Base-by-base conservation (phyloP, 1,140 invertebrate species). In the Conopomorpha cramerella region DNA sequence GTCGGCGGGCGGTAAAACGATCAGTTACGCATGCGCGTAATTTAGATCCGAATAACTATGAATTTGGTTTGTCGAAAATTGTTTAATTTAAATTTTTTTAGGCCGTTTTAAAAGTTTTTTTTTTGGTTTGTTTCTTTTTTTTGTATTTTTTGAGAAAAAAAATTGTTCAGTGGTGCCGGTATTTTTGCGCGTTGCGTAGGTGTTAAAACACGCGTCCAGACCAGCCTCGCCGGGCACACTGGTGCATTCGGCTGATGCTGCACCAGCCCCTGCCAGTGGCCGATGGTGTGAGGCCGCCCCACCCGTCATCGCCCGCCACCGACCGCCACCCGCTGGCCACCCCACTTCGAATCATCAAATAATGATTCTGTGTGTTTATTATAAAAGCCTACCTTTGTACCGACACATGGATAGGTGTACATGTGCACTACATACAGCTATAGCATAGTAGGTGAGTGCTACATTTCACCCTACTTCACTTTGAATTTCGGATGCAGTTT, bases 351-450 rank as follows among this genome's bases (percentile, higher is more conserved):
- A 74, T 74, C 67, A 72, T 74, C 70, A 72, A 72, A 70, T 72
- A 74, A 74, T 74, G 70, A 72, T 74, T 72, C 70, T 62, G 56
- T 55, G 55, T 68, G 66, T 68, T 70, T 67, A 70, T 64, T 60
- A 70, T 71, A 74, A 74, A 67, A 71, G 52, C 55, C 36, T 34
- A 3, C 12, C 11, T 15, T 7, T 34, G 8, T 16, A 37, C 27
- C 34, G 14, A 13, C 14, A 13, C 16, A 15, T n/a, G n/a, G n/a
- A n/a, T n/a, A n/a, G n/a, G n/a, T 30, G 28, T n/a, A 4, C 13
- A 14, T 11, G 3, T 30, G 13, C 3, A 11, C 4, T 30, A 7
- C 28, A 14, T 7, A 30, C 11, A 30, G n/a, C n/a, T n/a, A n/a
- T n/a, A n/a, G n/a, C n/a, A n/a, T n/a, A n/a, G n/a, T n/a, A n/a